Evolutionary conservation across 2,113 vertebrate genomes (phyloP), one percentile per base, ranked within the genome.

Genomic region (Macrotis lagotis): DNA sequence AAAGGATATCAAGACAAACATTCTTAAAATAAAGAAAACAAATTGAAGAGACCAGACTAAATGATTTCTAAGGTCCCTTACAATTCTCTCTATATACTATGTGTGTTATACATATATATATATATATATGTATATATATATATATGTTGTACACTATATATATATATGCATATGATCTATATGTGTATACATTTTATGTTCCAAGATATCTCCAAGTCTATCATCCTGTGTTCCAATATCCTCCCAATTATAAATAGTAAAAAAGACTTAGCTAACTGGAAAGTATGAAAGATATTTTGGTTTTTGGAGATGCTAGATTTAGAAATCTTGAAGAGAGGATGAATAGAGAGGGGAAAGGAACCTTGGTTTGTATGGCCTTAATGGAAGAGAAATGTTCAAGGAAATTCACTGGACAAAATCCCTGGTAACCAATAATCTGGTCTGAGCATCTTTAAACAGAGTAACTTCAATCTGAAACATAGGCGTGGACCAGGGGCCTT

Each of bases 271-370:
- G 9, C 31, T 59, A 31, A 59, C 10, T 59, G 25, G 66, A 66
- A 66, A 19, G 3, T 50, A 55, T 93, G 51, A 91, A 74, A 92
- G 89, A 92, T 25, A 96, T 88, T 28, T 89, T 48, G 8, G 28
- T 50, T 92, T 96, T 96, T 11, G 94, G 48, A 96, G 55, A 26
- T 59, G 28, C 51, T 93, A 28, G 83, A 95, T 93, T 94, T 44
- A 91, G 51, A 95, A 94, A 55, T 31, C 90, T 93, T 47, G 88
- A 74, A 53, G 44, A 96, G 14, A 16, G 26, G 83, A 88, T 91
- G 49, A 95, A 24, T n/a, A 96, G 50, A 91, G 24, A 25, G 25
- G 25, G 8, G 31, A 50, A 44, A 91, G 88, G 28, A 14, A 89
- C 6, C 52, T 96, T 92, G 14, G 14, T 37, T 74, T 74, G 19